Evolutionary conservation across 2,888 invertebrate genomes (phyloP), one percentile per base, ranked within the genome.

Genomic region (Nomada fabriciana): DNA sequence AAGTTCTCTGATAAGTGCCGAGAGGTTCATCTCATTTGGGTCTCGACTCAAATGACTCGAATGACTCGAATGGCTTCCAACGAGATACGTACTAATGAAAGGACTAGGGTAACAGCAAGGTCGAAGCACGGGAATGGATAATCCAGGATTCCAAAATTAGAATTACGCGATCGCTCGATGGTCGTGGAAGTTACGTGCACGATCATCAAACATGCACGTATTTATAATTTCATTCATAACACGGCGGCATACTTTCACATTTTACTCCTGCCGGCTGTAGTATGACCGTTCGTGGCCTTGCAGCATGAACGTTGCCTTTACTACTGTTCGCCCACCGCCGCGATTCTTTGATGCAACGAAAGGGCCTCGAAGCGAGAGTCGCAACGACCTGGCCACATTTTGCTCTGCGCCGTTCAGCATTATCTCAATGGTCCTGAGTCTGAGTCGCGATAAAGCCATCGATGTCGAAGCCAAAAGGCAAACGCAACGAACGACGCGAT

Each of bases 201-300:
- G 82, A 86, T 87, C 85, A 78, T 80, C 82, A 73, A 73, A 76
- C 83, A 82, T 83, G 82, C 74, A 83, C 80, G 82, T 89, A 89
- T 89, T 89, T 89, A 89, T 89, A 89, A 89, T 89, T 89, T 87
- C 89, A 89, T 89, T 89, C 89, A 89, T 87, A 88, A 89, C 74
- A n/a, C 82, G 79, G 59, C 55, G 76, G 60, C 52, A 75, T 85
- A 89, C 85, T 85, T 86, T 88, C 87, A 82, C 83, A 70, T 36
- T 36, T 36, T 86, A 83, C 73, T 78, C 76, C n/a, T 67, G 36
- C 57, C 64, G 75, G 68, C 29, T 63, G 79, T 69, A 55, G 75
- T 75, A 52, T 25, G 20, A 74, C 73, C 60, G 76, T 71, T 73
- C 61, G 60, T 73, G 80, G 73, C 80, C 76, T 83, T 84, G 84